Base-by-base conservation (phyloP, 2,888 invertebrate species). In the Tinea pellionella region DNA sequence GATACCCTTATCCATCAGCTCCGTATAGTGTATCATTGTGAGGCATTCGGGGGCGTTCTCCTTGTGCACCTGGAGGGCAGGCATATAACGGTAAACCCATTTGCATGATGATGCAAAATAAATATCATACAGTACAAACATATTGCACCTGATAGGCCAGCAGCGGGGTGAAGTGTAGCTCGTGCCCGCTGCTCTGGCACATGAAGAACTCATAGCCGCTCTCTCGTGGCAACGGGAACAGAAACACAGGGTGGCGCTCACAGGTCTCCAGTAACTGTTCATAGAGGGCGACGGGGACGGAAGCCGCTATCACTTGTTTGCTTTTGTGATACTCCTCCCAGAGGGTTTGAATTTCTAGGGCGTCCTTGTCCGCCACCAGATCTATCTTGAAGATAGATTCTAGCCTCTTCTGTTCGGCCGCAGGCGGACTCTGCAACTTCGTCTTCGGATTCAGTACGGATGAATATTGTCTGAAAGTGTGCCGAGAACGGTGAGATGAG, bases 1-100 rank as follows among this genome's bases (percentile, higher is more conserved):
- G 47, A 96, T 85, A 3, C 91, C 92, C 73, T 95, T 95, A 51
- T 89, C 88, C 7, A 89, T 85, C 1, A 95, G 85, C 71, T 96
- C 96, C 0, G 91, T 90, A 68, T 94, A 96, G 75, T 96, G 93
- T 1, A 91, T 89, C 69, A 96, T 86, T 1, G 93, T 94, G 24
- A 96, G 84, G 72, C 95, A 95, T 75, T 96, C 96, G 0, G 96
- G 96, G 0, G 96, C 94, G 80, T 96, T 95, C 77, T 96, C 96
- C 69, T 93, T 93, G 69, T 96, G 95, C 0, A 94, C 90, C 90
- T 92, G 69, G 30, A 2, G 24, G 6, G 69, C 4, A 2, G 24
- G 6, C 24, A 24, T 24, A 24, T 6, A 24, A 24, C n/a, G n/a
- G n/a, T n/a, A n/a, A n/a, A n/a, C n/a, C n/a, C n/a, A n/a, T n/a